These are phyloP conservation scores for Himalopsyche tibetana DNA, from an alignment of 2,888 invertebrate species.

Conservation along the genomic window DNA sequence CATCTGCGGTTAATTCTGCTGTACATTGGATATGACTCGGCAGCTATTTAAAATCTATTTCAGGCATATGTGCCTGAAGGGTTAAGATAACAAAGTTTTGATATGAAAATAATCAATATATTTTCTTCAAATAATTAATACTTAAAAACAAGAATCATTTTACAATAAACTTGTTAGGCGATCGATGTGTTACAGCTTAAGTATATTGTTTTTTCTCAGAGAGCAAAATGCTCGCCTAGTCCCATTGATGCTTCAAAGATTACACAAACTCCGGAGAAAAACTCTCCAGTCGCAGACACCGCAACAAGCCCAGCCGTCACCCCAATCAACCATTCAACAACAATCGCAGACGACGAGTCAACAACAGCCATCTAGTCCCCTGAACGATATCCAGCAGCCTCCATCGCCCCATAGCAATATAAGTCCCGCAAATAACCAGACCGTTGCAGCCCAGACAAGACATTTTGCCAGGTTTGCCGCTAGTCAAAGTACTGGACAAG, in stretches of 20 bases:
- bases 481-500: conserved; percentile 22
- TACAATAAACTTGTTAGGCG: too few relatives aligned
- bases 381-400: not conserved
- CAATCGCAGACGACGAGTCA: conserved; percentile 67
- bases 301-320: not conserved
- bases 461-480: conserved; percentile 61
- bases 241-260: conserved; percentile 89
- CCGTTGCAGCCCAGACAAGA: conserved; percentile 48
- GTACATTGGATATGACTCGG: too few relatives aligned
- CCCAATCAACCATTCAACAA: conserved; percentile 71
- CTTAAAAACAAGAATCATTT: too few relatives aligned
- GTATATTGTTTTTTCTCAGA: conserved; percentile 71
- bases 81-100: too few relatives aligned
- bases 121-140: too few relatives aligned
- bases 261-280: conserved; percentile 84
- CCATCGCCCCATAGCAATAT: conserved; percentile 2
- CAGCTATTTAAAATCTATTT: too few relatives aligned
- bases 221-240: conserved; percentile 92
- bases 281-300: conserved; percentile 68
- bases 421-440: not conserved
- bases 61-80: too few relatives aligned
- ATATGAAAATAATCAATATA: too few relatives aligned
- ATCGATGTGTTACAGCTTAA: too few relatives aligned
- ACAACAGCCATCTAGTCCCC: conserved; percentile 66
- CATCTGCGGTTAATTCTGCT: too few relatives aligned